Evolutionary conservation across 2,797 vertebrate species (phyloP).

Genomic region (Bucorvus abyssinicus): DNA sequence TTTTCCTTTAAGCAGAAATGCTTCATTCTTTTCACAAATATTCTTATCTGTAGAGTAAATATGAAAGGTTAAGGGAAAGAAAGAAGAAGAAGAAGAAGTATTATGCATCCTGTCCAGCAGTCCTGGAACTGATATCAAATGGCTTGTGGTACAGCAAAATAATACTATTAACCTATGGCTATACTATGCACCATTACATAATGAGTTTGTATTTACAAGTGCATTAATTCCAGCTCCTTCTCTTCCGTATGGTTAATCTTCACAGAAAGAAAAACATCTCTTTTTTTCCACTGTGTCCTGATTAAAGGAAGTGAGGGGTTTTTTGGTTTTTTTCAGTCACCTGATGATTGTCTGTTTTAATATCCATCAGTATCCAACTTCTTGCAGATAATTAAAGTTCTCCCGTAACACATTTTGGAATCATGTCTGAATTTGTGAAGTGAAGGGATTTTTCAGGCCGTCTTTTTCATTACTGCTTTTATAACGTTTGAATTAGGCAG

Average conservation of each 20-base stretch:
- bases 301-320: neutral
- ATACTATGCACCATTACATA: neutral
- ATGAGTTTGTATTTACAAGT: neutral
- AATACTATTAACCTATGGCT: neutral
- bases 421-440: neutral
- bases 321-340: neutral
- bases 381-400: neutral
- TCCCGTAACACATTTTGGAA: neutral
- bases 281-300: neutral
- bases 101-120: neutral
- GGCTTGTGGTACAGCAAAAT: neutral
- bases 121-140: neutral
- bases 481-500: neutral
- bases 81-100: neutral
- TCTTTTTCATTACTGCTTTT: neutral
- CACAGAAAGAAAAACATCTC: neutral
- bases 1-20: neutral
- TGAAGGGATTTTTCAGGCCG: neutral
- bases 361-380: neutral
- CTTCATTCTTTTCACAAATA: neutral
- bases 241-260: neutral
- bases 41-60: neutral
- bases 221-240: neutral
- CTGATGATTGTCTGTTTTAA: constrained; percentile 23
- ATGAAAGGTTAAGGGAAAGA: neutral